Evolutionary conservation across 2,888 invertebrate genomes (phyloP).

Genomic region (Pheosia gnoma): DNA sequence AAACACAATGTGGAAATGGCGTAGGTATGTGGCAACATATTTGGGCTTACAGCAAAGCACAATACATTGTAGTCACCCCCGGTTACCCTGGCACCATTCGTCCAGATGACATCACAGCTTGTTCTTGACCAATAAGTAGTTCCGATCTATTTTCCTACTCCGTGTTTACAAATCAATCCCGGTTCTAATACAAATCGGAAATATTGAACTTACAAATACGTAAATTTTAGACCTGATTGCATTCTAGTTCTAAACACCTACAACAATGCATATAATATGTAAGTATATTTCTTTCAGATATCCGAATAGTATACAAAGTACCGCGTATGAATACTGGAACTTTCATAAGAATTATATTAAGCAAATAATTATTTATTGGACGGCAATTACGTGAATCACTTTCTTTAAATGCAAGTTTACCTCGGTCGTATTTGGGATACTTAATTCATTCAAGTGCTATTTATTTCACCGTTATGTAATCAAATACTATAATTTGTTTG

Average conservation of each 20-base stretch:
- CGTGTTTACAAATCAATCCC: conserved; percentile 53
- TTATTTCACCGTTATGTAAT: neutral
- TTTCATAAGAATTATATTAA: neutral
- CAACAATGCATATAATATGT: no score
- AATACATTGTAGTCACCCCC: neutral
- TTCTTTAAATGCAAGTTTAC: neutral
- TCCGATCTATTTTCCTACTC: conserved; percentile 41
- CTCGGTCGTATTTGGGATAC: no score
- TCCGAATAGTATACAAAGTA: no score
- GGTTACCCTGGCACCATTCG: conserved; percentile 17
- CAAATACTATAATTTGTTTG: neutral
- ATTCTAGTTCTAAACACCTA: no score
- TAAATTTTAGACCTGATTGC: neutral
- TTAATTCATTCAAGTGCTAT: no score
- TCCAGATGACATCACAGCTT: conserved; percentile 14
- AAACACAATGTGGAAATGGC: neutral
- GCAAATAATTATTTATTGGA: neutral
- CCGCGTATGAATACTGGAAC: neutral
- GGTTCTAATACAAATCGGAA: conserved; percentile 43
- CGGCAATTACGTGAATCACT: neutral
- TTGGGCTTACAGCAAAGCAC: conserved; percentile 1
- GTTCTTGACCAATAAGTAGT: conserved; percentile 32
- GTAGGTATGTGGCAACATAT: neutral
- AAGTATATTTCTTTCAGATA: neutral
- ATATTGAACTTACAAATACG: conserved; percentile 30